Percentiles rank a stretch among this genome's conserved stretches.
Evolutionary conservation across 2,113 vertebrate genomes (phyloP).

Genomic region (Mus pahari): DNA sequence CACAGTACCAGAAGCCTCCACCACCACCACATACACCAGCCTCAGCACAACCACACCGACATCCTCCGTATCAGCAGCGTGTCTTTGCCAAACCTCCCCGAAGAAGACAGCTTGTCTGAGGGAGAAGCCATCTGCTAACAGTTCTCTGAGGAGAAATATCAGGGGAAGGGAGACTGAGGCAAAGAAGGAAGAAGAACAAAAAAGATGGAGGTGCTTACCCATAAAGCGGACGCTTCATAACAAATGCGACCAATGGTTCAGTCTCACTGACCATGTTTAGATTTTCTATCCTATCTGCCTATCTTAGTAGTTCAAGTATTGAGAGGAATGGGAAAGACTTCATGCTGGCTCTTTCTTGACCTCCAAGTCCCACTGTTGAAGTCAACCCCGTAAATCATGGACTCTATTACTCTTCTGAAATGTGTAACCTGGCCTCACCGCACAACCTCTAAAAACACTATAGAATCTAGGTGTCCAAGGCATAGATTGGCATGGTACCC

Average conservation of each 20-base stretch:
- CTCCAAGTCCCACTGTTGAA: background rate
- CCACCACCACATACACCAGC: background rate
- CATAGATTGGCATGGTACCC: background rate
- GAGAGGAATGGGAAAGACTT: background rate
- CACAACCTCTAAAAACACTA: background rate
- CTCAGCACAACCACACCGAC: background rate
- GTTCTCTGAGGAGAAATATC: background rate
- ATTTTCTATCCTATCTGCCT: background rate
- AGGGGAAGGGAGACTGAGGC: background rate
- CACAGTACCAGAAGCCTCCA: background rate
- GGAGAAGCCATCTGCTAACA: background rate
- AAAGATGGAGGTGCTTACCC: background rate
- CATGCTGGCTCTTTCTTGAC: background rate
- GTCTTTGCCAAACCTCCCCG: background rate
- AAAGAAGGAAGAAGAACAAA: background rate
- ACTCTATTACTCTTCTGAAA: background rate
- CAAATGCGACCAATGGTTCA: background rate
- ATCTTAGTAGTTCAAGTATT: background rate
- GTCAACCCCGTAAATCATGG: background rate
- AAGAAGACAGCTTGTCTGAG: background rate
- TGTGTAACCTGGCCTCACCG: background rate
- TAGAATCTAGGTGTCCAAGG: background rate
- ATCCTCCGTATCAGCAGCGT: background rate
- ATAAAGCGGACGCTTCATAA: background rate
- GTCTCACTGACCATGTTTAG: background rate